A percentile compares a stretch with the other conserved stretches of the same genome.
Conservation (phyloP, 2,888 invertebrate genomes). For the Anthophora plumipes region DNA sequence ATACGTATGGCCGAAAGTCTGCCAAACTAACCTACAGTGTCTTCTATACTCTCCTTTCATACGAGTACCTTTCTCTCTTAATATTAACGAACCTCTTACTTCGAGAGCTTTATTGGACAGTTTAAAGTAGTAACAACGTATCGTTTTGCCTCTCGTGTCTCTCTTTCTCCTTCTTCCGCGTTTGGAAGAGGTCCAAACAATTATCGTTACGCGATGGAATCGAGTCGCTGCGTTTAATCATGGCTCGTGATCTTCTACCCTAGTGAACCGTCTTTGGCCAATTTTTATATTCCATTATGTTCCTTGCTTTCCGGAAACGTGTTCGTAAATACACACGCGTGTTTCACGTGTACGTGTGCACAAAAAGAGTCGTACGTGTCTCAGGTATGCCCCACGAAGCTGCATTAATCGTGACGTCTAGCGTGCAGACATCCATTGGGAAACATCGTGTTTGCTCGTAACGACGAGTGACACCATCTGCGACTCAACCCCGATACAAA, state of each 20-base stretch:
- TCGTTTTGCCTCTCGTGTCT: conserved; percentile 34
- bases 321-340: background rate
- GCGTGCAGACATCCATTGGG: conserved; percentile 29
- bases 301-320: background rate
- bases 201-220: conserved; percentile 53
- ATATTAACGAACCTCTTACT: conserved; percentile 25
- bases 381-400: conserved; percentile 1
- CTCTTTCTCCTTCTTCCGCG: background rate
- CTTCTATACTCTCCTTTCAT: background rate
- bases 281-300: conserved; percentile 63
- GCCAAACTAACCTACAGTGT: background rate
- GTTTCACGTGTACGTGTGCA: background rate
- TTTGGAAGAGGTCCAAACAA: conserved; percentile 53
- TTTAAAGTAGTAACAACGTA: conserved; percentile 45
- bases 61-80: conserved; percentile 8
- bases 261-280: conserved; percentile 14
- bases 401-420: conserved; percentile 56
- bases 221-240: conserved; percentile 45
- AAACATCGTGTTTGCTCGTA: conserved; percentile 51
- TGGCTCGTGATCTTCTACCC: conserved; percentile 16
- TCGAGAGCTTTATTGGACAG: conserved; percentile 27
- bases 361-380: background rate
- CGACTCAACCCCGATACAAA: conserved; percentile 45
- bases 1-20: background rate
- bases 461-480: conserved; percentile 64